phyloP scores from a whole-genome alignment of 2,113 vertebrate genomes.

The Passerina amoena region DNA sequence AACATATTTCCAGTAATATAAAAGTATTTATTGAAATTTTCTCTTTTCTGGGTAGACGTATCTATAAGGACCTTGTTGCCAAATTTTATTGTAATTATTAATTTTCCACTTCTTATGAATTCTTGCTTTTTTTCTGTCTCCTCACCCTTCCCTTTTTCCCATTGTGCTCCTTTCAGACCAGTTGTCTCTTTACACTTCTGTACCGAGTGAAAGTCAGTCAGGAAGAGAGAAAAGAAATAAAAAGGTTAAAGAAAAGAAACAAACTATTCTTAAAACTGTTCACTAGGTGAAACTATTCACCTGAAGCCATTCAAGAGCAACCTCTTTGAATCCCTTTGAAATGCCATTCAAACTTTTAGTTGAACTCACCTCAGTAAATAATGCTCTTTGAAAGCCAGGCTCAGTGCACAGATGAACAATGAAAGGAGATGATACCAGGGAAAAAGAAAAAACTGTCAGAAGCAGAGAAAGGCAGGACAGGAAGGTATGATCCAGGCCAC shows the following conservation, averaged over 20 bases:
- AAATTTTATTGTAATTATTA: not conserved
- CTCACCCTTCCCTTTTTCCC: not conserved
- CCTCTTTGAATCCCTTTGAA: constrained; percentile 19
- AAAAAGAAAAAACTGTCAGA: not conserved
- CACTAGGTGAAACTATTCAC: constrained; percentile 2
- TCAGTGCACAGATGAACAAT: not conserved
- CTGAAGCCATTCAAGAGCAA: not conserved
- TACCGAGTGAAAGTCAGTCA: not conserved
- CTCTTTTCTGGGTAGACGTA: not conserved
- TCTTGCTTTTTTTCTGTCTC: not conserved
- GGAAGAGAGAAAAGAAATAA: not conserved
- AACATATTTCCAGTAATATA: not conserved
- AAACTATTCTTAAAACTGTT: not conserved
- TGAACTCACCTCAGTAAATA: constrained; percentile 6
- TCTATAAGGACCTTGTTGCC: not conserved
- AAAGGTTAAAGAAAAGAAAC: not conserved
- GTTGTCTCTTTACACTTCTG: not conserved
- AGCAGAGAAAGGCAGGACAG: not conserved
- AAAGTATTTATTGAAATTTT: not conserved
- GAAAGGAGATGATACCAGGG: not conserved
- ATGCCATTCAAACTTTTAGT: constrained; percentile 7
- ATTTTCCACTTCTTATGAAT: not conserved
- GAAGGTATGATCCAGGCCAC: not conserved
- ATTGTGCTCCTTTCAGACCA: not conserved
- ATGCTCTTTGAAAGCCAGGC: not conserved